These are phyloP conservation scores for Drosophila subobscura DNA, from an alignment of 1,140 invertebrate species.

Conservation along the genomic window DNA sequence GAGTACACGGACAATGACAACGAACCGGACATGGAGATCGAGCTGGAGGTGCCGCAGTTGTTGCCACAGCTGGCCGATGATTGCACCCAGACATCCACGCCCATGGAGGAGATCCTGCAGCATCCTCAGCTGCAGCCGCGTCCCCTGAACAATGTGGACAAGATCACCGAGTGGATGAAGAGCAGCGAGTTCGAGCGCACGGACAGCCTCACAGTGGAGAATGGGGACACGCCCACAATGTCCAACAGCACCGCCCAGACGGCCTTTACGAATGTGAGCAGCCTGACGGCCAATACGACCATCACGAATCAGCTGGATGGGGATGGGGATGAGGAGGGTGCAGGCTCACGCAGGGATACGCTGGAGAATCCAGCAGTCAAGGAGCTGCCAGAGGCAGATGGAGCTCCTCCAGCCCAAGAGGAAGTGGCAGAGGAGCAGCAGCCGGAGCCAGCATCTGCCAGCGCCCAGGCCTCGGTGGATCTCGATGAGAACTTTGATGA, in stretches of 20 bases:
- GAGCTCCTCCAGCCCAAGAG: too few species aligned
- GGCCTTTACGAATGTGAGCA: slow-evolving; percentile 69
- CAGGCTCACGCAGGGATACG: slow-evolving; percentile 85
- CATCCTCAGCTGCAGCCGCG: slow-evolving; percentile 63
- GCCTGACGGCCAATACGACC: slow-evolving; percentile 69
- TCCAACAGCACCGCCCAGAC: slow-evolving; percentile 68
- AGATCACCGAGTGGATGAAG: slow-evolving; percentile 81
- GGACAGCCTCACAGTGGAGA: slow-evolving; percentile 76
- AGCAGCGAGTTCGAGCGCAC: slow-evolving; percentile 79
- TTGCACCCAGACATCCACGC: slow-evolving; percentile 75
- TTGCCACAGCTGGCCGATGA: slow-evolving; percentile 66
- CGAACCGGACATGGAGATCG: slow-evolving; percentile 71
- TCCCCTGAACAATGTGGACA: slow-evolving; percentile 65
- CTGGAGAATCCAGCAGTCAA: slow-evolving; percentile 73
- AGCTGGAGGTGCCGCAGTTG: slow-evolving; percentile 72
- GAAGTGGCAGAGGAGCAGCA: too few species aligned
- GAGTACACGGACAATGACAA: slow-evolving; percentile 73
- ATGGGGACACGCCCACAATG: slow-evolving; percentile 62
- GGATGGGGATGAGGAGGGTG: slow-evolving; percentile 85
- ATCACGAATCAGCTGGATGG: slow-evolving; percentile 77
- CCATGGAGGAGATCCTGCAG: slow-evolving; percentile 75
- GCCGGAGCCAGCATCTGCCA: slow-evolving; percentile 43
- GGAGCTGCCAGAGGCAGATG: slow-evolving; percentile 58
- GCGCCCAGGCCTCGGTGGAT: slow-evolving; percentile 83
- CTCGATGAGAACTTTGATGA: slow-evolving; percentile 88